phyloP scores from a whole-genome alignment of 1,140 invertebrate genomes.

The Lepidotrigona ventralis region DNA sequence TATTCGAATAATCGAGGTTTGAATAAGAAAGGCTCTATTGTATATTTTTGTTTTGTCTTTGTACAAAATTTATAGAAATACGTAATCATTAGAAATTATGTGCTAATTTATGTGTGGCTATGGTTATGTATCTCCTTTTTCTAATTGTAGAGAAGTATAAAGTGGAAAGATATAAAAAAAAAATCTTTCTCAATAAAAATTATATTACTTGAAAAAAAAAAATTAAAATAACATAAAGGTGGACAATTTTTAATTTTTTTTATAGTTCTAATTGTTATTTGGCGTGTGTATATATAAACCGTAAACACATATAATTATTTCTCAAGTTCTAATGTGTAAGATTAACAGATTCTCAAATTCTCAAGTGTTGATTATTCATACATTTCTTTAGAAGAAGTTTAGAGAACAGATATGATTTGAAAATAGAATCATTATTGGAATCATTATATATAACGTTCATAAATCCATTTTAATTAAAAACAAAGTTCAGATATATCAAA shows the following conservation, averaged over 20 bases:
- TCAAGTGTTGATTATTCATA: not conserved
- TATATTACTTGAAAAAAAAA: not conserved
- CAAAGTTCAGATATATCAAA: not conserved
- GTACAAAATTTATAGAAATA: not conserved
- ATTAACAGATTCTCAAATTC: not conserved
- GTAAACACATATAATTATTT: not conserved
- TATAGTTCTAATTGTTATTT: not conserved
- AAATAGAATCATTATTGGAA: not conserved
- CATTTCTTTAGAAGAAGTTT: not conserved
- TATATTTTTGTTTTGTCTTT: not conserved
- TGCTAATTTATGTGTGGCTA: not conserved
- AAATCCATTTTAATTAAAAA: not conserved
- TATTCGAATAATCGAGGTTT: no score
- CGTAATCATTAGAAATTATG: not conserved
- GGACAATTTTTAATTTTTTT: not conserved
- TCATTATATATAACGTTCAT: not conserved
- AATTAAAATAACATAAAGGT: not conserved
- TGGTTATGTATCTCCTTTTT: not conserved
- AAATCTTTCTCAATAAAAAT: not conserved
- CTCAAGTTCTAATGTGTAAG: rapidly evolving
- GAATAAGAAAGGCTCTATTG: not conserved
- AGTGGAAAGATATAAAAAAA: not conserved
- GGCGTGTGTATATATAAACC: not conserved
- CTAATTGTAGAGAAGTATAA: not conserved
- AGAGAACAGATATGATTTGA: not conserved